Conservation (phyloP, 1,140 invertebrate species). For the Drosophila littoralis region DNA sequence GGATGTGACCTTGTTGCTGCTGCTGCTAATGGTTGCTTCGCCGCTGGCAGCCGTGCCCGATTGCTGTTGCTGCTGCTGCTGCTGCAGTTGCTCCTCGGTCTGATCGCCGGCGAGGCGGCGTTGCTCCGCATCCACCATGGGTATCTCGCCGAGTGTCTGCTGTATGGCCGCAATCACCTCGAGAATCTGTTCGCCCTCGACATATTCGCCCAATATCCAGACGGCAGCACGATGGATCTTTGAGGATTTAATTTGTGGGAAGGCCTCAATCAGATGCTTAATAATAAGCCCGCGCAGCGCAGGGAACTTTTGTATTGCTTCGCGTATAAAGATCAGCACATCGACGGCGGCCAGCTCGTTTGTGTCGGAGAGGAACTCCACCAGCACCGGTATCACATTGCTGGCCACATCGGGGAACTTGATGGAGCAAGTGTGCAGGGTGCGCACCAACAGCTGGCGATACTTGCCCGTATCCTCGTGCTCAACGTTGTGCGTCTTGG, state of each 20-base stretch:
- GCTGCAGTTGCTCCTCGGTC: constrained; percentile 84
- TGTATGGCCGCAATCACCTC: constrained; percentile 91
- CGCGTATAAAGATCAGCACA: constrained; percentile 97
- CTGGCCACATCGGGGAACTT: constrained; percentile 98
- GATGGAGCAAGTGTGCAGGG: constrained; percentile 97
- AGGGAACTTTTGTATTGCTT: constrained; percentile 97
- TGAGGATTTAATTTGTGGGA: constrained; percentile 92
- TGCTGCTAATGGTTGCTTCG: constrained; percentile 56
- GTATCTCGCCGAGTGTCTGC: constrained; percentile 93
- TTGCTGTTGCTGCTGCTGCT: constrained; percentile 68
- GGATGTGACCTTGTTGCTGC: constrained; percentile 90
- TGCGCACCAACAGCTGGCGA: constrained; percentile 96
- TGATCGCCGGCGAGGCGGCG: constrained; percentile 89
- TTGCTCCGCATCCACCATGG: constrained; percentile 95
- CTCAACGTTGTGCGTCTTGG: constrained; percentile 95
- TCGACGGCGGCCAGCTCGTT: constrained; percentile 97
- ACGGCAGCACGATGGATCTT: constrained; percentile 96
- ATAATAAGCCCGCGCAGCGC: constrained; percentile 92
- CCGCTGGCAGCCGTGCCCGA: constrained; percentile 27
- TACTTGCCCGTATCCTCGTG: constrained; percentile 98
- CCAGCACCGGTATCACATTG: constrained; percentile 96
- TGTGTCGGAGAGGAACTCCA: constrained; percentile 97
- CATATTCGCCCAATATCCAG: constrained; percentile 99
- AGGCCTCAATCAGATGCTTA: constrained; percentile 92
- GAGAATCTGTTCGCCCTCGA: constrained; percentile 91